Conservation (phyloP, 2,888 invertebrate genomes). For the Drosophila silvestris region DNA sequence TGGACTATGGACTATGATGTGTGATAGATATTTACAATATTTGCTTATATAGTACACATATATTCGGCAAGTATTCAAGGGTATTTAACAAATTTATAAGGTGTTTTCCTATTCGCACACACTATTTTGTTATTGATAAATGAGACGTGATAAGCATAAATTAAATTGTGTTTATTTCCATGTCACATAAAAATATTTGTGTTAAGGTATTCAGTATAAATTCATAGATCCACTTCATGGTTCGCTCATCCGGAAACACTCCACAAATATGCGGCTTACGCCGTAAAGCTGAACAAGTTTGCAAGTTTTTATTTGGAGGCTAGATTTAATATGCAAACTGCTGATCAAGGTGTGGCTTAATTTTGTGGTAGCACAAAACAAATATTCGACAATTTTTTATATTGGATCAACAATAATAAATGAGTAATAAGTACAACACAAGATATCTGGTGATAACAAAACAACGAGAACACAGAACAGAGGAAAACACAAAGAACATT, state of each 20-base stretch:
- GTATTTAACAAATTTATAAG: background rate
- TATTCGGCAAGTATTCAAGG: background rate
- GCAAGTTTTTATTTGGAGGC: constrained; percentile 7
- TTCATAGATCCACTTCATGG: constrained; percentile 2
- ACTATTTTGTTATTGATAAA: background rate
- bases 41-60: background rate
- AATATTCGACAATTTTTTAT: constrained; percentile 24
- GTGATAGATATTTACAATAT: constrained; percentile 6
- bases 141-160: background rate
- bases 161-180: background rate
- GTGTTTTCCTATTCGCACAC: background rate
- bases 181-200: background rate
- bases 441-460: constrained; percentile 52
- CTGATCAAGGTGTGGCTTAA: constrained; percentile 40
- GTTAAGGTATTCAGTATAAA: background rate
- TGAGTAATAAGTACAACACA: constrained; percentile 38
- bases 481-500: constrained; percentile 61
- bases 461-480: constrained; percentile 50
- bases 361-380: constrained; percentile 31
- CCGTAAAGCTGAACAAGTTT: constrained; percentile 10
- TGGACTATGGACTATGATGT: constrained; percentile 8
- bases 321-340: constrained; percentile 35
- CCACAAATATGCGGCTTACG: constrained; percentile 23
- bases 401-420: constrained; percentile 46
- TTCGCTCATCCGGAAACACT: constrained; percentile 31